Evolutionary conservation across 1,140 invertebrate species (phyloP).

Genomic region (Carcinoscorpius rotundicauda): DNA sequence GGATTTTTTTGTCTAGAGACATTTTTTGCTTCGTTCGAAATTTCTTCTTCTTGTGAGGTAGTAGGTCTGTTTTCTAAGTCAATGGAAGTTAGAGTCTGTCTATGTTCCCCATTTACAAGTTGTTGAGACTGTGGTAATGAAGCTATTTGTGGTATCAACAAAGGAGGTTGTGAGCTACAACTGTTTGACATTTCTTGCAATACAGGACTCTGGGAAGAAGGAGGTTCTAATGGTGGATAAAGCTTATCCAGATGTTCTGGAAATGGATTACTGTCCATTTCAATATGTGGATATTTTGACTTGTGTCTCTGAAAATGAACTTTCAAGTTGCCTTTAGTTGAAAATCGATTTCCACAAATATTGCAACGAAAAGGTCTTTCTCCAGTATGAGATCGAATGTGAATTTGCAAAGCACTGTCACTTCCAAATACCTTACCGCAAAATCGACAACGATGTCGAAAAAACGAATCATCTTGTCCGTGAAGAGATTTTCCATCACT

Average conservation of each 20-base stretch:
- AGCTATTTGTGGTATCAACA: slow-evolving; percentile 86
- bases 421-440: slow-evolving; percentile 93
- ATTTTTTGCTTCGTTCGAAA: too few species aligned
- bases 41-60: too few species aligned
- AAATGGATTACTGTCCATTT: slow-evolving; percentile 92
- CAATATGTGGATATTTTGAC: slow-evolving; percentile 56
- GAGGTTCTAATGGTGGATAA: slow-evolving; percentile 58
- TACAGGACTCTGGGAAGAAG: slow-evolving; percentile 90
- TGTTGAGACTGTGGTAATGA: slow-evolving; percentile 61
- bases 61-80: too few species aligned
- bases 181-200: slow-evolving; percentile 59
- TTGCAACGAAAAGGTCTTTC: slow-evolving; percentile 93
- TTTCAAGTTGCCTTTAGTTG: slow-evolving; percentile 95
- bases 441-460: slow-evolving; percentile 93
- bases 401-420: slow-evolving; percentile 98
- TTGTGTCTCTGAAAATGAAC: slow-evolving; percentile 94
- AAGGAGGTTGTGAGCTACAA: slow-evolving; percentile 83
- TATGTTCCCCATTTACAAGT: too few species aligned
- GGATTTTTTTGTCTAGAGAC: too few species aligned
- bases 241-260: slow-evolving; percentile 94
- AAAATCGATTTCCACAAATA: slow-evolving; percentile 92
- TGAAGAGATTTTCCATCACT: slow-evolving; percentile 7
- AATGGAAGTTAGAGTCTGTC: too few species aligned
- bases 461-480: slow-evolving; percentile 62
- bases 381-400: slow-evolving; percentile 90